phyloP scores from a whole-genome alignment of 1,140 invertebrate species.

The Lasioglossum albipes region DNA sequence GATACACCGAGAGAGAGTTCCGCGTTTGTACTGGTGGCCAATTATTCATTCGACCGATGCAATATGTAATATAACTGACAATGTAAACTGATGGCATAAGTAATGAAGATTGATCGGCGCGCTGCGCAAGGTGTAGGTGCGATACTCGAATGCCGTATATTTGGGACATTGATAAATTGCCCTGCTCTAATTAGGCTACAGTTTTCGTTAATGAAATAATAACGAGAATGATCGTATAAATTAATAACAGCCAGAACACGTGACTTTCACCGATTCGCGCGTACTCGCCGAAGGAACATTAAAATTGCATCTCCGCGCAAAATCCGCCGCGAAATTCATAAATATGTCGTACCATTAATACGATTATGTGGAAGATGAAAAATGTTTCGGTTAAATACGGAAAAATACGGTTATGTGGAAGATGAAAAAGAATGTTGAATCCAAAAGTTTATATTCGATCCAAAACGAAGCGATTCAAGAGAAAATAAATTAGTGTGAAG shows the following conservation, averaged over 20 bases:
- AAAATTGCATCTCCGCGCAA: no score
- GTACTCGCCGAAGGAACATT: background rate
- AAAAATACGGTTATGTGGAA: no score
- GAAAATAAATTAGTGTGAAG: no score
- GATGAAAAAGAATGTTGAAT: no score
- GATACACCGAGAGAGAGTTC: background rate
- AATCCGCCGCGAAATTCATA: no score
- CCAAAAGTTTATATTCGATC: no score
- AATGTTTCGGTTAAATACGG: no score
- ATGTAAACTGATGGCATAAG: conserved; percentile 37
- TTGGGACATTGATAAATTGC: conserved; percentile 36
- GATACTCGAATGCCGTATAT: conserved; percentile 22
- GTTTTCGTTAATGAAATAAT: conserved; percentile 20
- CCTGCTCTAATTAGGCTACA: conserved; percentile 20
- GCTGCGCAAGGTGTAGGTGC: background rate
- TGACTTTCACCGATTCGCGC: background rate
- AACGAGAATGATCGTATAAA: background rate
- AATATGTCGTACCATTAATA: no score
- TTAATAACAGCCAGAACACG: background rate
- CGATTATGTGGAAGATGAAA: no score
- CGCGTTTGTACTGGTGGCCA: background rate
- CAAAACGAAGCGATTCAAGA: no score
- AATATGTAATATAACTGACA: conserved; percentile 29
- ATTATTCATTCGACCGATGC: conserved; percentile 30
- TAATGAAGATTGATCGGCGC: conserved; percentile 40